These are phyloP conservation scores for Smittia sp. DNA, from an alignment of 2,888 invertebrate species.

Conservation along the genomic window DNA sequence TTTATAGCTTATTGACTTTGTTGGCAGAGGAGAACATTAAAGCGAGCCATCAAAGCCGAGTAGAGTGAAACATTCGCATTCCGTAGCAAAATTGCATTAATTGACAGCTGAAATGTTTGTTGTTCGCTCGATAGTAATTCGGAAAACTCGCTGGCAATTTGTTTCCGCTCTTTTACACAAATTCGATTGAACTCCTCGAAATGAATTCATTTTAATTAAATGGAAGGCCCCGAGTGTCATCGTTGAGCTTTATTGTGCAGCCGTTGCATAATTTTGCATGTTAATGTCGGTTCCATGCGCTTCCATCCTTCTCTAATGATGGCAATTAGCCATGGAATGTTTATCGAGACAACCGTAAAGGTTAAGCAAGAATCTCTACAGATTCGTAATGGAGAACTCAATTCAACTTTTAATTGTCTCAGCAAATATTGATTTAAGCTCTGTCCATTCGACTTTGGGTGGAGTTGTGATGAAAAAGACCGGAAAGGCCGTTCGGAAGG, in stretches of 20 bases:
- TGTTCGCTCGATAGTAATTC: background rate
- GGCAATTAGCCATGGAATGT: too few species aligned
- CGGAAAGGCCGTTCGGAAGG: too few species aligned
- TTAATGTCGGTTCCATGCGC: background rate
- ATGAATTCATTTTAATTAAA: slow-evolving; percentile 6
- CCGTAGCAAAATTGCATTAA: slow-evolving; percentile 15
- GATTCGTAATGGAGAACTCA: background rate
- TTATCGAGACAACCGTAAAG: too few species aligned
- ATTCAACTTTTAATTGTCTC: slow-evolving; percentile 5
- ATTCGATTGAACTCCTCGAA: background rate
- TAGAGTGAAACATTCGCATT: background rate
- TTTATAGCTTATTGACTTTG: too few species aligned
- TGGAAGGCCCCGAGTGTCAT: background rate
- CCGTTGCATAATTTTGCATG: background rate
- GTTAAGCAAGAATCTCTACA: too few species aligned
- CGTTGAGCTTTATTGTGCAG: background rate
- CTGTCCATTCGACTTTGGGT: background rate
- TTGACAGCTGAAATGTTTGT: slow-evolving; percentile 36
- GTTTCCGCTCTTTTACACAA: too few species aligned
- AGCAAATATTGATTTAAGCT: background rate
- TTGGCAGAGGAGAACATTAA: background rate
- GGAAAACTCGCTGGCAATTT: too few species aligned
- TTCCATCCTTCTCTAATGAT: too few species aligned
- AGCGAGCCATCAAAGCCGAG: background rate
- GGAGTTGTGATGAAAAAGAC: too few species aligned